A percentile compares a stretch with the other conserved stretches of the same genome.
Conservation (phyloP, 2,113 vertebrate species). For the Hemichromis elongatus region DNA sequence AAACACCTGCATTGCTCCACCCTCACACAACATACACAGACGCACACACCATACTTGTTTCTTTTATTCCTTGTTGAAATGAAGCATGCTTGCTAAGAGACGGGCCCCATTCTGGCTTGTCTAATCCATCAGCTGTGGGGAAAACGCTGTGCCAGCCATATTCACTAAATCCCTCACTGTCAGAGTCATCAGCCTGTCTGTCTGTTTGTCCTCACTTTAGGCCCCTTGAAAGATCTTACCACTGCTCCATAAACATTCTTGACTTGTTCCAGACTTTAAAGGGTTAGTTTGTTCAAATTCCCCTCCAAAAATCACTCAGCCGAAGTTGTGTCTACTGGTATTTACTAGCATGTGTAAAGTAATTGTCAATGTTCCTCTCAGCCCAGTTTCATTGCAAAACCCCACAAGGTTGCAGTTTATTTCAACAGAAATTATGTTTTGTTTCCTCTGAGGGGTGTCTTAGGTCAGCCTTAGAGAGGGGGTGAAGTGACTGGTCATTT, state of each 20-base stretch:
- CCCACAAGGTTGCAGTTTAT: fast-evolving
- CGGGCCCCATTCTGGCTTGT: constrained; percentile 17
- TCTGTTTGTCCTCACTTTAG: background rate
- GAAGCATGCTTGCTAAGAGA: constrained; percentile 16
- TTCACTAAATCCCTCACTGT: constrained; percentile 31
- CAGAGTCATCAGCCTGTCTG: constrained; percentile 15
- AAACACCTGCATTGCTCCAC: background rate
- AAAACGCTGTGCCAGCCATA: constrained; percentile 38
- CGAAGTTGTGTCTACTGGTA: background rate
- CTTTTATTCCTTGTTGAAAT: constrained; percentile 25
- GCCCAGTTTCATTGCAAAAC: background rate
- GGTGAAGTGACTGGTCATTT: background rate
- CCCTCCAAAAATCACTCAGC: background rate
- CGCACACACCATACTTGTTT: background rate
- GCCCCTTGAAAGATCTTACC: background rate
- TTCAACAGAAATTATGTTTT: background rate
- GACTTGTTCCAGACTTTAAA: background rate
- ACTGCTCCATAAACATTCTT: background rate
- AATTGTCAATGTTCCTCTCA: background rate
- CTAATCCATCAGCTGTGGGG: constrained; percentile 52
- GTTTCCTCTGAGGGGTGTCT: background rate
- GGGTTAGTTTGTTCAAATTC: background rate
- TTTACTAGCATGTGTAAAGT: background rate
- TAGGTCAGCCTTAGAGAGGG: background rate
- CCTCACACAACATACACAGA: background rate